phyloP scores from a whole-genome alignment of 2,113 vertebrate genomes.

The Larimichthys crocea region DNA sequence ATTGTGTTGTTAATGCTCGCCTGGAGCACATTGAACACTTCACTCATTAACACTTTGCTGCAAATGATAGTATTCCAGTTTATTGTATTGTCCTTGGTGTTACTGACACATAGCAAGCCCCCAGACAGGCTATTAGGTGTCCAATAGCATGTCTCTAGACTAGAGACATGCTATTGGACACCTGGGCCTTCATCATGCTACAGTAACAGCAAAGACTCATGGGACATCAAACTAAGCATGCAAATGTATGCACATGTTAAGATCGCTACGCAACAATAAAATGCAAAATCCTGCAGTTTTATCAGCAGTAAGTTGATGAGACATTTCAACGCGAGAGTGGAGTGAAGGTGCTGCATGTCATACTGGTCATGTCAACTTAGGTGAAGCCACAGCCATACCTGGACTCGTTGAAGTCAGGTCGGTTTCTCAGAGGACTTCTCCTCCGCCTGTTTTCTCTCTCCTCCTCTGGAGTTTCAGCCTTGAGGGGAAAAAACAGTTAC shows the following conservation, averaged over 20 bases:
- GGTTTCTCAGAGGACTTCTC: slow-evolving; percentile 94
- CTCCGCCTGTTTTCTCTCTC: slow-evolving; percentile 92
- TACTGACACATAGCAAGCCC: background rate
- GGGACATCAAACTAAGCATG: slow-evolving; percentile 14
- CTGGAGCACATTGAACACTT: background rate
- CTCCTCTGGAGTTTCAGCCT: slow-evolving; percentile 90
- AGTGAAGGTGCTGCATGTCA: background rate
- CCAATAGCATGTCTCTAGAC: background rate
- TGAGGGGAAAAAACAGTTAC: slow-evolving; percentile 29
- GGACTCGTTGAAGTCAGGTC: slow-evolving; percentile 91
- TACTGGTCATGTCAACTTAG: background rate
- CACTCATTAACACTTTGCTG: no score
- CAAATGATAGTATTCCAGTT: background rate
- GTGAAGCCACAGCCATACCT: slow-evolving; percentile 82
- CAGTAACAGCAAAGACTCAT: background rate
- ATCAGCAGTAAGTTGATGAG: background rate
- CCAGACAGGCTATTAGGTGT: no score
- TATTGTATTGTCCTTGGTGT: background rate
- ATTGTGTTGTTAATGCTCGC: no score
- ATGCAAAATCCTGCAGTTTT: background rate
- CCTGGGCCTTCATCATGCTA: slow-evolving; percentile 31
- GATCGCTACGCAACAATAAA: background rate
- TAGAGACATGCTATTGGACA: slow-evolving; percentile 27
- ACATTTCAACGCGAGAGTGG: background rate
- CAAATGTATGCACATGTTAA: background rate